These are phyloP conservation scores for Trinectes maculatus DNA, from an alignment of 2,113 vertebrate species.

Conservation along the genomic window DNA sequence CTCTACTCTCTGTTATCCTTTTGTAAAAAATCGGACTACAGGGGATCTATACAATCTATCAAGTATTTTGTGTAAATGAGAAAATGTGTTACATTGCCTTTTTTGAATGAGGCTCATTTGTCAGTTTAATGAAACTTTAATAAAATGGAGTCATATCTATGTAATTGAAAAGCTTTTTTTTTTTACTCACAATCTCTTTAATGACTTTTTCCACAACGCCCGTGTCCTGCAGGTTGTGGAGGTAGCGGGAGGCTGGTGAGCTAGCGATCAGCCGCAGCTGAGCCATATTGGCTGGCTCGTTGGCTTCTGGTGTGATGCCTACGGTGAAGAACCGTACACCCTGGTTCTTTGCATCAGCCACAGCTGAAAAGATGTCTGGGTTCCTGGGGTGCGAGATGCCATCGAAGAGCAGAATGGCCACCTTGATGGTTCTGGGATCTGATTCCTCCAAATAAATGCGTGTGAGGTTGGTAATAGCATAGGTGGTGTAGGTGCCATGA, in stretches of 20 bases:
- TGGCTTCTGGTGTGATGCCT: constrained; percentile 88
- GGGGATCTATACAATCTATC: not conserved
- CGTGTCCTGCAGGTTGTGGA: constrained; percentile 89
- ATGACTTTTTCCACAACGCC: constrained; percentile 84
- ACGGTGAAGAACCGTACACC: constrained; percentile 88
- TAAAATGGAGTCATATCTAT: too few species aligned
- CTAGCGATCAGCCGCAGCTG: constrained; percentile 86
- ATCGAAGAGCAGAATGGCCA: constrained; percentile 88
- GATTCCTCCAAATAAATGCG: constrained; percentile 88
- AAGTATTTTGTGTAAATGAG: not conserved
- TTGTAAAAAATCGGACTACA: too few species aligned
- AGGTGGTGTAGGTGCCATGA: constrained; percentile 91
- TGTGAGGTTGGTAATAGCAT: constrained; percentile 92
- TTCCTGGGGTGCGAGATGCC: constrained; percentile 90
- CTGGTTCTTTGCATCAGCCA: constrained; percentile 88
- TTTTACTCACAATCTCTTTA: constrained; percentile 87
- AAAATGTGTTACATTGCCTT: not conserved
- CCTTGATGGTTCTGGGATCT: constrained; percentile 78
- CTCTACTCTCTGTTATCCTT: too few species aligned
- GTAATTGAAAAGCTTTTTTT: too few species aligned
- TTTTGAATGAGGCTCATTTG: not conserved
- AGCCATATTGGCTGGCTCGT: constrained; percentile 81
- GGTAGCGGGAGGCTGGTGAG: constrained; percentile 83
- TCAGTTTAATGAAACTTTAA: not conserved
- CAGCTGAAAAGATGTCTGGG: constrained; percentile 88